Percentiles rank a stretch among this genome's conserved stretches.
These are phyloP conservation scores for Prosapia bicincta DNA, from an alignment of 2,888 invertebrate genomes.

Conservation along the genomic window DNA sequence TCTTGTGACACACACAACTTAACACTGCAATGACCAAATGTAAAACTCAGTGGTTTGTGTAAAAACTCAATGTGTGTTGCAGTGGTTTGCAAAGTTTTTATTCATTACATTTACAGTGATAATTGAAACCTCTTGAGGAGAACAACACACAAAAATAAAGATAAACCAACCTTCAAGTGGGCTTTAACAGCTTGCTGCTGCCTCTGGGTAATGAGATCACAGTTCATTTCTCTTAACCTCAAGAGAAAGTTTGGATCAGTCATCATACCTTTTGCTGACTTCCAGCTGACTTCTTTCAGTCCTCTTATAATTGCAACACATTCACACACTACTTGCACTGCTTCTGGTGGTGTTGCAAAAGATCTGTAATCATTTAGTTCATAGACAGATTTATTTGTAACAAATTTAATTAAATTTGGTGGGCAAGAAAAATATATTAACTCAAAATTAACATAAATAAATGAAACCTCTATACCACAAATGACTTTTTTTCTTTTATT, in stretches of 20 bases:
- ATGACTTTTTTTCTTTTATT: too few species aligned
- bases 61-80: too few species aligned
- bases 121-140: too few species aligned
- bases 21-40: too few species aligned
- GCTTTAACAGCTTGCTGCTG: conserved; percentile 68
- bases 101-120: too few species aligned
- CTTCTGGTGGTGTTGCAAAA: conserved; percentile 37
- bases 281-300: conserved; percentile 84
- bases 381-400: neutral
- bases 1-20: too few species aligned
- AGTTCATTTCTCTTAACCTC: conserved; percentile 81
- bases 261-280: conserved; percentile 89
- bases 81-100: too few species aligned
- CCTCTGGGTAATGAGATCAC: conserved; percentile 65
- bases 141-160: too few species aligned
- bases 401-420: neutral
- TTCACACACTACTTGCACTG: conserved; percentile 75
- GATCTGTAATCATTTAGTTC: conserved; percentile 30
- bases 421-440: neutral
- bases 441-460: too few species aligned
- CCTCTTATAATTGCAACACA: conserved; percentile 84
- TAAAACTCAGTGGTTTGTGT: too few species aligned
- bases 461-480: too few species aligned
- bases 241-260: conserved; percentile 81
- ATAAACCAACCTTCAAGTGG: conserved; percentile 64